Base-by-base conservation (phyloP, 1,140 invertebrate species). In the Drosophila parabipectinata region DNA sequence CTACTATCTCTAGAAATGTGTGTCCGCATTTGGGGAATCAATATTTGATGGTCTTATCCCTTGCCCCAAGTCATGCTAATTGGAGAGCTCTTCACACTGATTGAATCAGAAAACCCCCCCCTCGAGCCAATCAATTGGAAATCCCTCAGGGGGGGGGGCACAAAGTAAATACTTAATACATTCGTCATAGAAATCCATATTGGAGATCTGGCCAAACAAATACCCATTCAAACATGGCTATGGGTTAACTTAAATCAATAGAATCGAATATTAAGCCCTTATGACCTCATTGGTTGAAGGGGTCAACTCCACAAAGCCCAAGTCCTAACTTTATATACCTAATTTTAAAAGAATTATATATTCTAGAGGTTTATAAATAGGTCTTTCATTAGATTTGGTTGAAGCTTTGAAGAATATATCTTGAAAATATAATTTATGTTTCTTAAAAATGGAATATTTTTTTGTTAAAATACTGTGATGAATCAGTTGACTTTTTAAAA, bases 11-110 rank as follows among this genome's bases (percentile, higher is more conserved):
- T 21, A 21, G 21, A 21, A 21, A 21, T 21, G 21, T 3, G 21
- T 21, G 21, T 14, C 15, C 1, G 15, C 15, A 15, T 15, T 15
- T 15, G 15, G 15, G 15, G 15, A 63, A 63, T 67, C 63, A 63
- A 67, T 67, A 67, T 52, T 67, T 63, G 63, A 63, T 67, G 60
- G 28, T 21, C 45, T 21, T 9, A 60, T 14, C 21, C 2, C 2
- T 21, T 3, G 21, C 21, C 21, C 21, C 2, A 21, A 21, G 21
- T 21, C 21, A 21, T 34, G 63, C 63, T 67, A 67, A 67, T 67
- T 67, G 63, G 59, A 67, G 60, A 67, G 63, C 63, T 67, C 63
- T 67, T 67, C 63, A 53, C 47, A 34, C 34, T 67, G 63, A 67
- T 63, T 67, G 63, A 63, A 44, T 10, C 41, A 14, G 14, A 7